Evolutionary conservation across 2,797 vertebrate species (phyloP).

Genomic region (Anguilla marmorata): DNA sequence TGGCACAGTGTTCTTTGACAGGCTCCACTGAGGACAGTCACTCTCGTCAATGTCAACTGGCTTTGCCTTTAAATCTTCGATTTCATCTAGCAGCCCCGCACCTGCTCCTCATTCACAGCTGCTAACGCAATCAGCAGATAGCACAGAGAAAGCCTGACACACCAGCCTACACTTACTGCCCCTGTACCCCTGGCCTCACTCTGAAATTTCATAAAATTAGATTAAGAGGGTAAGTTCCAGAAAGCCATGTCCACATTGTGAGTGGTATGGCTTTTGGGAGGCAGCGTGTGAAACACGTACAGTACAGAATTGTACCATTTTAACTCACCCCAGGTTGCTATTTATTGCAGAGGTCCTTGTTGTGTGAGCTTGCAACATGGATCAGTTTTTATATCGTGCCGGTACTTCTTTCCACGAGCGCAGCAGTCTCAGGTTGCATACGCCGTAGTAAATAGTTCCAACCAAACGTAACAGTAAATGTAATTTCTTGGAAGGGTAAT

Average conservation of each 20-base stretch:
- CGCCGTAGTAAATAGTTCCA: neutral
- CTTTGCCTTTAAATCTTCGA: slow-evolving; percentile 2
- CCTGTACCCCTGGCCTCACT: neutral
- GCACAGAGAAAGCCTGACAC: neutral
- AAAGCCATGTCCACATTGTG: neutral
- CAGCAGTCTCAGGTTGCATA: neutral
- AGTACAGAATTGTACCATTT: neutral
- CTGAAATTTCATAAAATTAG: neutral
- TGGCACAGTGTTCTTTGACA: neutral
- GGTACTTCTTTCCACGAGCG: neutral
- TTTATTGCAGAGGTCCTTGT: neutral
- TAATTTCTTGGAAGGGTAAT: neutral
- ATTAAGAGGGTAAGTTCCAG: neutral
- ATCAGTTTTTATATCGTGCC: neutral
- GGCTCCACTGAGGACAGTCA: neutral
- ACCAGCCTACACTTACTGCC: neutral
- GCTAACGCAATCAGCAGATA: neutral
- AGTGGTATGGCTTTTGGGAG: neutral
- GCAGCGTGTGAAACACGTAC: neutral
- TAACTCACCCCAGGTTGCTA: neutral
- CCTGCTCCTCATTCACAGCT: slow-evolving; percentile 21
- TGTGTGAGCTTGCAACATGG: neutral
- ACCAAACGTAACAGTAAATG: neutral
- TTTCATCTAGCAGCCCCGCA: neutral
- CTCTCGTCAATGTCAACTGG: neutral